Conservation (phyloP, 30 jellyfish, hydroid and myxozoan genomes). For the Aurelia aurita region DNA sequence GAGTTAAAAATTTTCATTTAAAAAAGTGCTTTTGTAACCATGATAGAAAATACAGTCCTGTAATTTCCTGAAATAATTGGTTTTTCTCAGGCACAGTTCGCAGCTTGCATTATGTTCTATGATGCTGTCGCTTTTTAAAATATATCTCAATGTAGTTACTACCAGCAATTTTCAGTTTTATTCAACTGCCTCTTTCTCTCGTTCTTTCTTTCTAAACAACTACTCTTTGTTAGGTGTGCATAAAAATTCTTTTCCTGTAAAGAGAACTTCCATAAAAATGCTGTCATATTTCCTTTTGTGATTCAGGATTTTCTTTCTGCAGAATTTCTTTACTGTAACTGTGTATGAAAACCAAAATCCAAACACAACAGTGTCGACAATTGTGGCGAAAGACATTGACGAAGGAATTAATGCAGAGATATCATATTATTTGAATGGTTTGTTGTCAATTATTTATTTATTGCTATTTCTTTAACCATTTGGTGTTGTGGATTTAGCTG, state of each 20-base stretch:
- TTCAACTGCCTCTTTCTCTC: neutral
- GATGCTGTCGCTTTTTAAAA: neutral
- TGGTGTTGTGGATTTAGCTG: too few species aligned
- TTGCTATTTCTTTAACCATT: too few species aligned
- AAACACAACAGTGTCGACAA: conserved; percentile 16
- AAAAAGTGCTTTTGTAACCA: too few species aligned
- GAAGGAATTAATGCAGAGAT: conserved; percentile 31
- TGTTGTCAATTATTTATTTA: neutral
- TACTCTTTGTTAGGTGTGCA: neutral
- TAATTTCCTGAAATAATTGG: too few species aligned
- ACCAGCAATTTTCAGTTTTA: neutral
- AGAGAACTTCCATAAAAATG: neutral
- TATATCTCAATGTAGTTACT: neutral
- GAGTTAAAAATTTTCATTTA: too few species aligned
- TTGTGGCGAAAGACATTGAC: conserved; percentile 49
- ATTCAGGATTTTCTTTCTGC: neutral
- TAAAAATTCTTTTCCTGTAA: neutral
- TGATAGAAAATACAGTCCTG: too few species aligned
- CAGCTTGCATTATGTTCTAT: neutral
- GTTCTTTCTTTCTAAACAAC: neutral
- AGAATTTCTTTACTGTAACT: conserved; percentile 9
- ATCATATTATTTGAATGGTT: conserved; percentile 30
- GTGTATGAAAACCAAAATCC: conserved; percentile 44
- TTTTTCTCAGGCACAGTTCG: too few species aligned
- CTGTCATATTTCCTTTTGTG: neutral